phyloP scores from a whole-genome alignment of 2,113 vertebrate species.

The Silurus asotus region DNA sequence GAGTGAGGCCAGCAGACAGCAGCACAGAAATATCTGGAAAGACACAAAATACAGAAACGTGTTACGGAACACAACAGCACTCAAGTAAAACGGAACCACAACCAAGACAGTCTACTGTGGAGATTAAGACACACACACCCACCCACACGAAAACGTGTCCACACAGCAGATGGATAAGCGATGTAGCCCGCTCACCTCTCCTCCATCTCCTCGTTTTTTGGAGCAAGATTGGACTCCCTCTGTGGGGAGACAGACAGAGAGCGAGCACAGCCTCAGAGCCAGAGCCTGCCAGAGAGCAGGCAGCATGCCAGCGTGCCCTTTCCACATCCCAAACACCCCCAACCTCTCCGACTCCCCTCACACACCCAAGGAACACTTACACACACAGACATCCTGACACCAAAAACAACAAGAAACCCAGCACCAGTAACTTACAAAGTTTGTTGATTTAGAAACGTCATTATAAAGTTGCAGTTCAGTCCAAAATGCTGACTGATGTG shows the following conservation, averaged over 20 bases:
- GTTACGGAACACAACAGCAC: not conserved
- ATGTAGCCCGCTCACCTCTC: slow-evolving; percentile 31
- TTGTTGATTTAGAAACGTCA: not conserved
- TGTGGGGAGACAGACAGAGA: slow-evolving; percentile 55
- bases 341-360: slow-evolving; percentile 12
- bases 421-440: not conserved
- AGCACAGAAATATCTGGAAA: not conserved
- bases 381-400: not conserved
- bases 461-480: not conserved
- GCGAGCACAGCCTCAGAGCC: slow-evolving; percentile 41
- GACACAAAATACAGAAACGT: not conserved
- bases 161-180: slow-evolving; percentile 47
- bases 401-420: not conserved
- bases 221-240: slow-evolving; percentile 40
- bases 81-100: not conserved
- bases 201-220: slow-evolving; percentile 36
- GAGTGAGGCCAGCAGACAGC: not conserved
- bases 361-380: not conserved
- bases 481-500: not conserved
- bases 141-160: not conserved
- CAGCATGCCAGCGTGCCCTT: slow-evolving; percentile 35
- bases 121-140: slow-evolving; percentile 12
- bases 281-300: slow-evolving; percentile 43
- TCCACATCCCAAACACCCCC: slow-evolving; percentile 34
- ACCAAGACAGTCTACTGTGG: not conserved